phyloP scores from a whole-genome alignment of 2,113 vertebrate genomes.

The Bos indicus region DNA sequence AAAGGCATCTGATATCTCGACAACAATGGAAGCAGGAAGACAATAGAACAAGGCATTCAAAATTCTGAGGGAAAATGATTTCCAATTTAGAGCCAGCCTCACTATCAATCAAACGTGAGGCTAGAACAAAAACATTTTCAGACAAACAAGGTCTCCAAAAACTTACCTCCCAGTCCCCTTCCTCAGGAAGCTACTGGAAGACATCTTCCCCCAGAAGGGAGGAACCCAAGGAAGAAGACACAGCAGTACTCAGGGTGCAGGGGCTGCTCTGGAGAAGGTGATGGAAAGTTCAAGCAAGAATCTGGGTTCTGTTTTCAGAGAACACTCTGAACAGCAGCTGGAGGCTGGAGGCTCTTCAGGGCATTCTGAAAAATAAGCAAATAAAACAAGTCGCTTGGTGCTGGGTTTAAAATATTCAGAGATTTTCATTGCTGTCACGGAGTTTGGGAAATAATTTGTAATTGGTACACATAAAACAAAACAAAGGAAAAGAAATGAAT shows the following conservation, averaged over 20 bases:
- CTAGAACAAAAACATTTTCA: background rate
- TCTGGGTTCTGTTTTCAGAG: background rate
- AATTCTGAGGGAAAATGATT: background rate
- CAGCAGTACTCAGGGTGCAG: background rate
- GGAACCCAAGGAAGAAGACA: background rate
- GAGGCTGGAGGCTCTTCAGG: background rate
- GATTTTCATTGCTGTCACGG: background rate
- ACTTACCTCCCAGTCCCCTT: background rate
- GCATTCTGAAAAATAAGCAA: background rate
- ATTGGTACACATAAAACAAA: background rate
- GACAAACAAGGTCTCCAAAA: background rate
- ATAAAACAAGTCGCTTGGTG: background rate
- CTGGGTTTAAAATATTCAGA: background rate
- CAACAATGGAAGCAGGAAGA: background rate
- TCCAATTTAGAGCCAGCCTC: background rate
- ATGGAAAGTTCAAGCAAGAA: background rate
- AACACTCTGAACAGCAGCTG: background rate
- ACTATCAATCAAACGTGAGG: background rate
- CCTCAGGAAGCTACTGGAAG: background rate
- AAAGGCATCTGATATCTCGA: background rate
- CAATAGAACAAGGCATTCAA: constrained; percentile 17
- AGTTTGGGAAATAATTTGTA: background rate
- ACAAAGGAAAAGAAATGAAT: background rate
- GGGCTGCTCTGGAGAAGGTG: background rate
- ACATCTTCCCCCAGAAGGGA: background rate